Base-by-base conservation (phyloP, 1,140 invertebrate species). In the Bombus superbus region DNA sequence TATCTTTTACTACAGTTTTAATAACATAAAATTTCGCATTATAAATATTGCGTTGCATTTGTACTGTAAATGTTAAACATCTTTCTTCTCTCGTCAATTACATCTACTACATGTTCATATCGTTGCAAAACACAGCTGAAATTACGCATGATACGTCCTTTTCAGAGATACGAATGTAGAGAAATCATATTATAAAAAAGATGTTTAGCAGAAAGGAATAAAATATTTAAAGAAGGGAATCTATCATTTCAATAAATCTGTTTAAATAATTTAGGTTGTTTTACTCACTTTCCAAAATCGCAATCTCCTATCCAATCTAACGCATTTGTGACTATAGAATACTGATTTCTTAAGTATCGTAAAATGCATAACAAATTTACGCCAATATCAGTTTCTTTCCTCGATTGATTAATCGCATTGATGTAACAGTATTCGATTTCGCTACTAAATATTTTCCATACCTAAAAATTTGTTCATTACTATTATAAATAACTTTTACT, bases 391-490 rank as follows among this genome's bases (percentile, higher is more conserved):
- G 22, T 96, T 95, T 2, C 97, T 32, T 85, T 92, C 44, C 96
- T 95, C 3, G 96, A 95, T 78, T 96, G 96, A 62, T 95, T 92
- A 3, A 97, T 95, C 84, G 97, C 95, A 76, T 97, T 32, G 18
- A 38, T 68, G 35, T 78, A 82, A 64, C 85, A 92, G 75, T 40
- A 72, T 83, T 93, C 79, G 18, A 98, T 96, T 92, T 98, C 97
- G 44, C 97, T 95, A 81, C 96, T 96, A 92, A 98, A 98, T 93
- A 98, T 96, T 71, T 96, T 95, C 96, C 97, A 98, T 6, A 98
- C 96, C 94, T 97, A 91, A 62, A 94, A 88, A 94, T 95, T 91
- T 15, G 2, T 74, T 73, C 10, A 82, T 64, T 42, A 53, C 62
- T 71, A 81, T 42, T 62, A 77, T 35, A 40, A 35, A 73, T 57